phyloP scores from a whole-genome alignment of 2,888 invertebrate genomes.

The Euplexia lucipara region DNA sequence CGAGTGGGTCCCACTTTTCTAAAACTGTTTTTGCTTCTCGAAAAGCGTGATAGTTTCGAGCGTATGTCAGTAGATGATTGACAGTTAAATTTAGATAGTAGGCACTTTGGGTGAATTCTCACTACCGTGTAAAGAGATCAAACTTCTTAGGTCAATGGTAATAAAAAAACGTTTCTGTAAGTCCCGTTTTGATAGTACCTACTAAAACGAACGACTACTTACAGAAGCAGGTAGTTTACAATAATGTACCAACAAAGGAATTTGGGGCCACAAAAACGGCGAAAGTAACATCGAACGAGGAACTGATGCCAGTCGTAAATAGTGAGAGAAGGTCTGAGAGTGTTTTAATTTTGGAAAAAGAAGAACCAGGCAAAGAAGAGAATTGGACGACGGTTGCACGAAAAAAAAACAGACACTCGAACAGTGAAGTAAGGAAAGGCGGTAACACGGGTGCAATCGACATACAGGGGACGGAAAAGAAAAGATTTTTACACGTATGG shows the following conservation, averaged over 20 bases:
- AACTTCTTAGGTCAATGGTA: too few species aligned
- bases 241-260: background rate
- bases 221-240: background rate
- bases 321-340: background rate
- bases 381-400: slow-evolving; percentile 15
- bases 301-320: background rate
- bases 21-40: too few species aligned
- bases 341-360: background rate
- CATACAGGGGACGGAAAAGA: slow-evolving; percentile 21
- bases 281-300: background rate
- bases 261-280: slow-evolving; percentile 1
- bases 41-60: too few species aligned
- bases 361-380: slow-evolving; percentile 6
- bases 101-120: too few species aligned
- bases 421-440: slow-evolving; percentile 40
- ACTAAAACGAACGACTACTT: too few species aligned
- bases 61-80: too few species aligned
- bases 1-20: too few species aligned
- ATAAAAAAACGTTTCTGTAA: too few species aligned
- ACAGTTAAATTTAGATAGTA: too few species aligned
- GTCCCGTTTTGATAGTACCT: too few species aligned
- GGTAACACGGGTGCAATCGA: background rate
- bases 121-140: too few species aligned
- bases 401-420: slow-evolving; percentile 17
- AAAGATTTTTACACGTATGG: slow-evolving; percentile 34